phyloP scores from a whole-genome alignment of 2,113 vertebrate species.

The Hemicordylus capensis region DNA sequence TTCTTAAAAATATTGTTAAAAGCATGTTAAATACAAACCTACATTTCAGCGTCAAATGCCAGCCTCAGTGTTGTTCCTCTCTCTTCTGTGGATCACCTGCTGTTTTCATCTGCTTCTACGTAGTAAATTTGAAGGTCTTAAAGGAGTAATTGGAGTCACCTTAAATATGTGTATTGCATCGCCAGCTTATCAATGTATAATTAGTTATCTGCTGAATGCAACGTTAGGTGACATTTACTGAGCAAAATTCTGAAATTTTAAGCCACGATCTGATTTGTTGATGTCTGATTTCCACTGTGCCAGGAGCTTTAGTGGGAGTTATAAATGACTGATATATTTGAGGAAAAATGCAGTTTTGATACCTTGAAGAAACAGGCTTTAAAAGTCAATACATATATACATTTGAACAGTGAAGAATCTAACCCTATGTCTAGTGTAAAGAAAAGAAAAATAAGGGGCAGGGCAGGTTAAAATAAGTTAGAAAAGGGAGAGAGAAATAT shows the following conservation, averaged over 20 bases:
- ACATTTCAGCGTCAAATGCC: too few species aligned
- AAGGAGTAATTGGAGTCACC: too few species aligned
- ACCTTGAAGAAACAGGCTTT: background rate
- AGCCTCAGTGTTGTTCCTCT: too few species aligned
- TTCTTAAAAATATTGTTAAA: too few species aligned
- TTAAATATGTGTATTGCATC: too few species aligned
- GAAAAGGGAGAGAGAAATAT: background rate
- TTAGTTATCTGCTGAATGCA: conserved; percentile 52
- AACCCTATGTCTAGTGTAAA: background rate
- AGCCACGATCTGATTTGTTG: background rate
- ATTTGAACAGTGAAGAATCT: too few species aligned
- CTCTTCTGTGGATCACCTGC: too few species aligned
- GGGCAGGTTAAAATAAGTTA: background rate
- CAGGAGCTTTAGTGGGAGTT: background rate
- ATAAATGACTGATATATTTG: background rate
- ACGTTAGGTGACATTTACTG: conserved; percentile 2
- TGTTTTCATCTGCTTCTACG: too few species aligned
- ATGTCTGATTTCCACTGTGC: conserved; percentile 4
- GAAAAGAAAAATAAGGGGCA: background rate
- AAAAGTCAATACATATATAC: too few species aligned
- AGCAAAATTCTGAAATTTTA: background rate
- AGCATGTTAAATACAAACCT: too few species aligned
- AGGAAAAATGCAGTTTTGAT: background rate
- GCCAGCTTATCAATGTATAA: too few species aligned
- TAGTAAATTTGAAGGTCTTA: too few species aligned